phyloP scores from a whole-genome alignment of 2,797 vertebrate genomes.

The Strix occidentalis region DNA sequence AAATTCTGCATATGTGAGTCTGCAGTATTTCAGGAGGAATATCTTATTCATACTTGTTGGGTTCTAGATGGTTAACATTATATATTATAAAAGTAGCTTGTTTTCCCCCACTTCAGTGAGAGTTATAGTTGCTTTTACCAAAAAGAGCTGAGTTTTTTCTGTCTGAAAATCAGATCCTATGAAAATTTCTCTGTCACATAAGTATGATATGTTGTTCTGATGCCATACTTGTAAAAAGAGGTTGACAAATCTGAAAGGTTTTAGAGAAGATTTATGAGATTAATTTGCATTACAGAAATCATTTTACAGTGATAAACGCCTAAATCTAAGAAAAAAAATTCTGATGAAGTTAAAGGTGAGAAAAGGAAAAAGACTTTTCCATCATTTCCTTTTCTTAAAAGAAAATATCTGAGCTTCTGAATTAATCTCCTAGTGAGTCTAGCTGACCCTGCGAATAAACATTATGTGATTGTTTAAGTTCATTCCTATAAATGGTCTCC shows the following conservation, averaged over 20 bases:
- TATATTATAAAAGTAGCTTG: not conserved
- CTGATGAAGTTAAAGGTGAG: not conserved
- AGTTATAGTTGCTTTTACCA: not conserved
- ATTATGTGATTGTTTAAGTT: not conserved
- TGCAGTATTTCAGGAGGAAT: not conserved
- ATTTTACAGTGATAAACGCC: not conserved
- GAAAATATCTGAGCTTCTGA: not conserved
- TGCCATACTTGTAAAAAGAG: not conserved
- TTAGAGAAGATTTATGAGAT: not conserved
- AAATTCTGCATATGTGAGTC: not conserved
- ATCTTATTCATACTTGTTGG: not conserved
- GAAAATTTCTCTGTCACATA: not conserved
- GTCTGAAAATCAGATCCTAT: not conserved
- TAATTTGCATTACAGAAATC: slow-evolving; percentile 8
- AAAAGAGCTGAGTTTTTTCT: not conserved
- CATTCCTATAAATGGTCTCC: not conserved
- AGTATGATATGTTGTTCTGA: not conserved
- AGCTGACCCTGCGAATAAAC: not conserved
- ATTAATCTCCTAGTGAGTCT: not conserved
- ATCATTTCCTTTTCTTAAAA: not conserved
- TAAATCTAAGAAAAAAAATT: not conserved
- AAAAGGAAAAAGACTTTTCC: not conserved
- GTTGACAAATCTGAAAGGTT: not conserved
- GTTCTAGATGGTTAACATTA: not conserved
- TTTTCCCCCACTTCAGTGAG: not conserved